Conservation (phyloP, 2,113 vertebrate species). For the Nothoprocta pentlandii region DNA sequence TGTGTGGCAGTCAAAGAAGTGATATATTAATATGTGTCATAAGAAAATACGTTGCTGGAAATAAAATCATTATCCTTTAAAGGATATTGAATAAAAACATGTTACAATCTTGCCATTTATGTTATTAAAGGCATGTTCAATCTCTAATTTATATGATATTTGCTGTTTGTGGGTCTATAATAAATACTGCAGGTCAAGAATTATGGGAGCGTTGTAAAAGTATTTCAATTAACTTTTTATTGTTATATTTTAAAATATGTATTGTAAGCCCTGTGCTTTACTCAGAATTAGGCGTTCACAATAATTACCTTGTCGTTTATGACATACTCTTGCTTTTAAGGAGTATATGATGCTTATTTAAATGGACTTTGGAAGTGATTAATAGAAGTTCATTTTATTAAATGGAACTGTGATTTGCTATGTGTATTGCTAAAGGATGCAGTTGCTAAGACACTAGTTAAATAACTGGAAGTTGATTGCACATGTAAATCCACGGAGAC, state of each 20-base stretch:
- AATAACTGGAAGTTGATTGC: neutral
- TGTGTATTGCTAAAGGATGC: neutral
- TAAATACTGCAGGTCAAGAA: neutral
- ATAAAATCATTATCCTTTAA: neutral
- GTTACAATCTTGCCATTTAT: neutral
- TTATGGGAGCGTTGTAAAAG: constrained; percentile 1
- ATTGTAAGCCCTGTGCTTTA: neutral
- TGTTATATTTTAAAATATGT: constrained; percentile 10
- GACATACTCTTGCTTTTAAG: neutral
- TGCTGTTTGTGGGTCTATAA: neutral
- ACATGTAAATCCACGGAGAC: neutral
- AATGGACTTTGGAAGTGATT: neutral
- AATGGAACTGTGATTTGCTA: neutral
- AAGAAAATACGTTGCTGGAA: neutral
- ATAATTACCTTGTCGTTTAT: constrained; percentile 20
- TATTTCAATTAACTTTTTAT: constrained; percentile 44
- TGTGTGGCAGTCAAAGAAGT: neutral
- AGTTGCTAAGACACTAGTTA: constrained; percentile 30
- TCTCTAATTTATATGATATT: neutral
- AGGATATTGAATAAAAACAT: neutral
- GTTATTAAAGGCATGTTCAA: constrained; percentile 9
- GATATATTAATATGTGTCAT: neutral
- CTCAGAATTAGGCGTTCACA: neutral
- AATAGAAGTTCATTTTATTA: constrained; percentile 12
- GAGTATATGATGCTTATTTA: neutral